Evolutionary conservation across 2,797 vertebrate species (phyloP), one percentile per base, ranked within the genome.

Genomic region (Argentina silus): DNA sequence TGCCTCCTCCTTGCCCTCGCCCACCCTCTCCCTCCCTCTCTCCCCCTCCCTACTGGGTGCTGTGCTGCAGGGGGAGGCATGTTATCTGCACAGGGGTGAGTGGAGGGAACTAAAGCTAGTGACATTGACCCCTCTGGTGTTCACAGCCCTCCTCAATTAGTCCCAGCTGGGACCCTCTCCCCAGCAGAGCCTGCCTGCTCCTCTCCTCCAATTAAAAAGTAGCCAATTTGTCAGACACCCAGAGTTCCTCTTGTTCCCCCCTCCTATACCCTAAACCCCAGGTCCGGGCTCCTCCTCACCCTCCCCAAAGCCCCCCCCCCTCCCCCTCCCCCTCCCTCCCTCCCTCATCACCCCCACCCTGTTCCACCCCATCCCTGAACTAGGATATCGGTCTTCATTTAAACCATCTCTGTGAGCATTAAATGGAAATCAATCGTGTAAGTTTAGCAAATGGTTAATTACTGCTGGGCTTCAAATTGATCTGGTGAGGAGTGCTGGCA

Each of bases 371-470:
- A 74, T 67, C 89, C 93, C 86, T 81, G 3, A 85, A 55, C 90
- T 85, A 91, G 91, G 90, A 94, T 93, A 95, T 93, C 93, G 92
- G 94, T 94, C 94, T 95, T 95, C 91, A 95, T 96, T 95, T 95
- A 93, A 94, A 95, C 92, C 87, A 89, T 93, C 91, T 93, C 91
- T 93, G 91, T 93, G 94, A 95, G 93, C 90, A 94, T 93, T 95
- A 94, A 95, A 94, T 94, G 92, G 92, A 96, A 96, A 94, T 95
- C 93, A 95, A 95, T 96, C 93, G 93, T 94, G 94, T 93, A 96
- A 95, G 95, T 96, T 96, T 96, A 96, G 95, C 95, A 96, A 96
- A 96, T 95, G 93, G 93, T 96, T 96, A 95, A 95, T 96, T 95
- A 96, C 93, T 94, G 92, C 92, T 94, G 89, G 92, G 92, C 93